These are phyloP conservation scores for Druceiella hillmani DNA, from an alignment of 2,888 invertebrate genomes.

Conservation along the genomic window DNA sequence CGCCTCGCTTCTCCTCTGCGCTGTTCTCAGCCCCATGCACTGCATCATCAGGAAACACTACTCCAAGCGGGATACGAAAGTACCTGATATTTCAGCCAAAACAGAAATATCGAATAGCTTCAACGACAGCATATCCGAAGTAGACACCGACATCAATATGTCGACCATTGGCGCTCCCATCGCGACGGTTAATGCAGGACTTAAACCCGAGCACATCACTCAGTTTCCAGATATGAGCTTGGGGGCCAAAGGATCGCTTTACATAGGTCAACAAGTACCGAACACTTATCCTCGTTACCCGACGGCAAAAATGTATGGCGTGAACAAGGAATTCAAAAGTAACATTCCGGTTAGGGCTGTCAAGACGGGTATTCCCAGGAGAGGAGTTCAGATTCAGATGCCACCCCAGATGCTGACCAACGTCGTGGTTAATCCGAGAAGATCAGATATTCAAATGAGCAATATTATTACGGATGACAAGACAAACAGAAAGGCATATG, in stretches of 20 bases:
- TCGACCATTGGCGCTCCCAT: constrained; percentile 61
- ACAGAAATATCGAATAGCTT: constrained; percentile 77
- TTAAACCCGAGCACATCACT: constrained; percentile 38
- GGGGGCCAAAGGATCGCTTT: constrained; percentile 47
- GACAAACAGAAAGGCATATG: constrained; percentile 50
- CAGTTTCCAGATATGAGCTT: constrained; percentile 43
- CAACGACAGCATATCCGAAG: constrained; percentile 81
- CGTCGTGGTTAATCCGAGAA: constrained; percentile 53
- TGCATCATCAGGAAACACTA: constrained; percentile 63
- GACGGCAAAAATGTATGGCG: constrained; percentile 47
- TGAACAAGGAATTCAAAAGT: constrained; percentile 46
- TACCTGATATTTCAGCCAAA: constrained; percentile 64
- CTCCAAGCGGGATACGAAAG: constrained; percentile 59
- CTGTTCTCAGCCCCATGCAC: constrained; percentile 65
- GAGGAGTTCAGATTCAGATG: constrained; percentile 36
- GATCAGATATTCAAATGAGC: constrained; percentile 60
- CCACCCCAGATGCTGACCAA: constrained; percentile 47
- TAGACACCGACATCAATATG: constrained; percentile 73
- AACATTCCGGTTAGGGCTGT: constrained; percentile 32
- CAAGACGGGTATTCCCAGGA: constrained; percentile 33
- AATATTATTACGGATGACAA: constrained; percentile 76
- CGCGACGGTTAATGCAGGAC: constrained; percentile 43
- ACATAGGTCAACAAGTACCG: constrained; percentile 45
- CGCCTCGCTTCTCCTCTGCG: constrained; percentile 64
- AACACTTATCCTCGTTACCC: constrained; percentile 49